Percentiles rank a stretch among this genome's conserved stretches.
These are phyloP conservation scores for Remorina albescens DNA, from an alignment of 2,797 vertebrate genomes.

Conservation along the genomic window DNA sequence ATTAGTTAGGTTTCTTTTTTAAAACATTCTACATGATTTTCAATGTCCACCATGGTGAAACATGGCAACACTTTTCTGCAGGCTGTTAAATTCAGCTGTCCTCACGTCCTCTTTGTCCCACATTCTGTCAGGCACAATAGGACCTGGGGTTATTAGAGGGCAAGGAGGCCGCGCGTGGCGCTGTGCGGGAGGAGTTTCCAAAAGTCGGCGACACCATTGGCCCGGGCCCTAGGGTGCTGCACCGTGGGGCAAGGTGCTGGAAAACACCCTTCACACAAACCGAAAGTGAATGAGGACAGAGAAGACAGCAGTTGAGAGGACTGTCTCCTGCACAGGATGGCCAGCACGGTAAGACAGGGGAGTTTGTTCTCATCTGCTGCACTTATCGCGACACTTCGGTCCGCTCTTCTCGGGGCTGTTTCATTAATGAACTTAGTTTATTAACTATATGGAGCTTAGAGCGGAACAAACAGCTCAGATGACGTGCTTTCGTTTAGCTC, in stretches of 20 bases:
- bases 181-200: constrained; percentile 69
- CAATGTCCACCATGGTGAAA: no score
- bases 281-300: constrained; percentile 6
- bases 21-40: no score
- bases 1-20: no score
- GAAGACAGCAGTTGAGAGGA: neutral
- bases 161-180: constrained; percentile 5
- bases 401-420: no score
- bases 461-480: no score
- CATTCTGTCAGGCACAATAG: accelerated
- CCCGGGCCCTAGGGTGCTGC: neutral
- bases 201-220: constrained; percentile 70
- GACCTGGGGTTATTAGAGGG: constrained; percentile 36
- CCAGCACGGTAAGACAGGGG: constrained; percentile 60
- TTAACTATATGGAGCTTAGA: no score
- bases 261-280: neutral
- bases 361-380: no score
- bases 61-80: neutral
- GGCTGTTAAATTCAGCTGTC: neutral
- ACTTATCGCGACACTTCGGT: no score
- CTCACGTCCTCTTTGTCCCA: neutral
- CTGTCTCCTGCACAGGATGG: constrained; percentile 35
- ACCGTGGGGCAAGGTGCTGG: neutral
- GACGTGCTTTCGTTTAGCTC: neutral
- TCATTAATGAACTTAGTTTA: no score